Base-by-base conservation (phyloP, 1,140 invertebrate genomes). In the Wasmannia auropunctata region DNA sequence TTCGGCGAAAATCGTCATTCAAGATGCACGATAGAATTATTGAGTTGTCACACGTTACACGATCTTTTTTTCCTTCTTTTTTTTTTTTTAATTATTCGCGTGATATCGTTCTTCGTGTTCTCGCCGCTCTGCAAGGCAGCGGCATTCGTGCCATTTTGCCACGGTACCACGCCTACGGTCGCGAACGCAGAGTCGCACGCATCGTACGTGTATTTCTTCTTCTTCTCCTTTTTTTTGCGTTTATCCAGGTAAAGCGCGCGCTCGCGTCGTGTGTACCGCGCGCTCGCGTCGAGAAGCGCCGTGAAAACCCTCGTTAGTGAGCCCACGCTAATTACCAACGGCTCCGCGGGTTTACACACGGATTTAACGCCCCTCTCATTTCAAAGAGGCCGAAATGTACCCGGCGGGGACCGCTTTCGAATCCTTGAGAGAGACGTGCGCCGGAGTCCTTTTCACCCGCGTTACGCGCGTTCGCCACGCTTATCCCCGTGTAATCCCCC, bases 231-330 rank as follows among this genome's bases (percentile, higher is more conserved):
- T 65, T 75, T 86, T 84, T 89, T 63, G 69, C 88, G 84, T 49
- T 79, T 90, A 91, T 91, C 37, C 72, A 86, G 86, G 90, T 91
- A 91, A 91, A 90, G 86, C 72, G 75, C 76, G 74, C 76, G 31
- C 5, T 8, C 25, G 43, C 67, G 31, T 6, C 69, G 83, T 46
- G 80, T 62, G 14, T 62, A 25, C 77, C 58, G 49, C 58, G 49
- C 58, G 60, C 43, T 84, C 58, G 22, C 70, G 81, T 62, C 72
- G 84, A 85, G 86, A 85, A 90, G 74, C 81, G 60, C 76, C 88
- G 88, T 90, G 90, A 87, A 92, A 92, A 92, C 89, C 85, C 90
- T 92, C 89, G 91, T 94, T 94, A 94, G 93, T 92, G 90, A 86
- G 84, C 62, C 54, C 67, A 65, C 85, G 93, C 90, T 94, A 94